Evolutionary conservation across 2,797 vertebrate genomes (phyloP).

Genomic region (Danio kyathit): DNA sequence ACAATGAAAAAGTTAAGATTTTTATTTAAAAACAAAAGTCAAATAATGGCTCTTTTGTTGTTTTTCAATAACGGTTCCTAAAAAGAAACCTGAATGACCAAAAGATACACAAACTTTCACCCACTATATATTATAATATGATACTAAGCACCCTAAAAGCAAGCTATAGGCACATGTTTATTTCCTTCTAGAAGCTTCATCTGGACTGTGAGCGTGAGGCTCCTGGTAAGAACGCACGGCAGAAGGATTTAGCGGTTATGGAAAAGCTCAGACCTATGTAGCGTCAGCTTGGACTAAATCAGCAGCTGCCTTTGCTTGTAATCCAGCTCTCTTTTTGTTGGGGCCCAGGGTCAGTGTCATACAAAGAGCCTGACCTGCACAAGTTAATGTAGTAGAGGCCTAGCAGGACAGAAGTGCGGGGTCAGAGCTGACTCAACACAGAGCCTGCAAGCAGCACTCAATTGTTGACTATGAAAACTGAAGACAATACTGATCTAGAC

Average conservation of each 20-base stretch:
- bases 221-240: neutral
- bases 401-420: constrained; percentile 71
- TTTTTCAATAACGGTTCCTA: no score
- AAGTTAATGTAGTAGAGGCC: constrained; percentile 67
- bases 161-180: neutral
- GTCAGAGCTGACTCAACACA: constrained; percentile 79
- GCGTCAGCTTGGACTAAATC: constrained; percentile 72
- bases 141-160: neutral
- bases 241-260: constrained; percentile 76
- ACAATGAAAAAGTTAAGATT: no score
- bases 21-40: no score
- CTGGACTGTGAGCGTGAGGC: neutral
- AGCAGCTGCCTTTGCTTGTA: constrained; percentile 64
- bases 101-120: no score
- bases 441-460: constrained; percentile 34
- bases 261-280: constrained; percentile 80
- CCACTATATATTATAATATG: neutral
- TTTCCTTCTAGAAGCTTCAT: constrained; percentile 3
- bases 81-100: no score
- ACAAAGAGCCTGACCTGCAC: constrained; percentile 72
- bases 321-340: constrained; percentile 69
- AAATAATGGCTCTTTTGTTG: no score
- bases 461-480: neutral
- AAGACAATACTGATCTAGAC: constrained; percentile 19
- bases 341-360: constrained; percentile 66